A percentile compares a stretch with the other conserved stretches of the same genome.
phyloP scores from a whole-genome alignment of 2,797 vertebrate species.

The Xenopus petersii region DNA sequence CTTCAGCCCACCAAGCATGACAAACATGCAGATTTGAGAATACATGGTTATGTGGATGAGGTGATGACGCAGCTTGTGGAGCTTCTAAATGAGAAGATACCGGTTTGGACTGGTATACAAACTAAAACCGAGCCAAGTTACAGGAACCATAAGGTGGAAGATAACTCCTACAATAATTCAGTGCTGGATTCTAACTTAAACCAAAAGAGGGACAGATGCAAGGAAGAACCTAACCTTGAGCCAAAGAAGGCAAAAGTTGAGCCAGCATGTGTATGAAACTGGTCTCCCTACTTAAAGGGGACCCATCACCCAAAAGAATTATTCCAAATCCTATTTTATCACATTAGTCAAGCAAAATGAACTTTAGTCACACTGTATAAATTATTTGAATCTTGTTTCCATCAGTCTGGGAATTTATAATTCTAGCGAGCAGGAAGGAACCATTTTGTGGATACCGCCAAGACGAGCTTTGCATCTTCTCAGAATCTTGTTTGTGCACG shows the following conservation, averaged over 20 bases:
- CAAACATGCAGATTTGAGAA: slow-evolving; percentile 83
- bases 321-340: no score
- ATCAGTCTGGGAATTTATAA: no score
- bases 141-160: not conserved
- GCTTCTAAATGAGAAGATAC: slow-evolving; percentile 79
- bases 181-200: not conserved
- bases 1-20: slow-evolving; percentile 94
- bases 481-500: no score
- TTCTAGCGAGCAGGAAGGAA: no score
- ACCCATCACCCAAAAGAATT: no score
- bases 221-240: rapidly evolving
- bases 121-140: slow-evolving; percentile 9
- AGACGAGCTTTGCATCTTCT: no score
- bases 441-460: no score
- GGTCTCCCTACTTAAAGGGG: no score
- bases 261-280: slow-evolving; percentile 56
- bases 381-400: no score
- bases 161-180: not conserved
- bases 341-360: no score
- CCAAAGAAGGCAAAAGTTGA: slow-evolving; percentile 65
- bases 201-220: slow-evolving; percentile 10
- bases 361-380: no score
- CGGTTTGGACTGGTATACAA: slow-evolving; percentile 78
- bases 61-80: slow-evolving; percentile 87
- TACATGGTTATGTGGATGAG: slow-evolving; percentile 85